These are phyloP conservation scores for Drosophila birchii DNA, from an alignment of 2,888 invertebrate species.

Conservation along the genomic window DNA sequence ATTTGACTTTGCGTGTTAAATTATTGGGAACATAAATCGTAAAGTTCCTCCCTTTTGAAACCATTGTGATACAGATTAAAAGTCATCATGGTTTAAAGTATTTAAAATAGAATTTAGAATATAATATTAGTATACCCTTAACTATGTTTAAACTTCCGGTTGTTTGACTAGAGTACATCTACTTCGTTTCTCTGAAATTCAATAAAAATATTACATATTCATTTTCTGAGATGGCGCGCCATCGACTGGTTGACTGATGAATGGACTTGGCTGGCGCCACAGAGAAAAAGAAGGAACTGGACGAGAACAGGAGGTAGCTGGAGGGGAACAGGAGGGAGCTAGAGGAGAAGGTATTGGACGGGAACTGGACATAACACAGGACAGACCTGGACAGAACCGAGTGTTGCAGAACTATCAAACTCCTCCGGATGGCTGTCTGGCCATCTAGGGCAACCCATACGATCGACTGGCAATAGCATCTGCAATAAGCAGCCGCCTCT, in stretches of 20 bases:
- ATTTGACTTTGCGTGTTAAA: neutral
- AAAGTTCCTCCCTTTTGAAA: neutral
- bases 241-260: conserved; percentile 60
- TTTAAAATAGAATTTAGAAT: too few species aligned
- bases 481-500: conserved; percentile 1
- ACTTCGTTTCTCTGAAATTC: conserved; percentile 21
- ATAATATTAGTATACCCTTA: too few species aligned
- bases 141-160: neutral
- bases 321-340: conserved; percentile 18
- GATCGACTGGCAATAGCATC: conserved; percentile 44
- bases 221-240: conserved; percentile 49
- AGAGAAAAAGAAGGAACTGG: conserved; percentile 23
- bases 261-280: conserved; percentile 65
- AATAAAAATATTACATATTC: conserved; percentile 61
- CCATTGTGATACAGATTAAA: too few species aligned
- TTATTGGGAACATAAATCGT: too few species aligned
- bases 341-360: neutral
- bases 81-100: too few species aligned
- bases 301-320: neutral
- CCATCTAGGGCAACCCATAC: conserved; percentile 62
- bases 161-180: neutral
- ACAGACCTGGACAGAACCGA: neutral
- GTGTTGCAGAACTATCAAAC: conserved; percentile 37
- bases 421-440: conserved; percentile 34
- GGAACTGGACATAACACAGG: neutral